Percentiles rank a stretch among this genome's conserved stretches.
These are phyloP conservation scores for Idaea straminata DNA, from an alignment of 2,888 invertebrate species.

Conservation along the genomic window DNA sequence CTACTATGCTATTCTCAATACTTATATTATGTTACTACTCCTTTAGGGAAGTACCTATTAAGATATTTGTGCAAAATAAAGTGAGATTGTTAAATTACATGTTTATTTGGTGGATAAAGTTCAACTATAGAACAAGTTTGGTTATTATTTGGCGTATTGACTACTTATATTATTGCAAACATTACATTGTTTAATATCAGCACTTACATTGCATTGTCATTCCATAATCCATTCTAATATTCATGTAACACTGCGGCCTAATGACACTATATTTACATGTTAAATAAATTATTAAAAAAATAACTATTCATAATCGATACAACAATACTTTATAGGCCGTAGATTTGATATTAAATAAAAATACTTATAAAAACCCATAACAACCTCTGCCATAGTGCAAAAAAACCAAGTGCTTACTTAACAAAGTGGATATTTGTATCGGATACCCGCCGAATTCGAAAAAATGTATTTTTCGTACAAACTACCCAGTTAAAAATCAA, in stretches of 20 bases:
- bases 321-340: conserved; percentile 28
- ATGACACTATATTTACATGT: neutral
- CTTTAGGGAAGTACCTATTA: neutral
- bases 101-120: conserved; percentile 39
- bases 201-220: conserved; percentile 29
- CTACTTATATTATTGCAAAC: conserved; percentile 32
- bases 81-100: conserved; percentile 17
- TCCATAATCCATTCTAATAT: conserved; percentile 23
- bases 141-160: conserved; percentile 33
- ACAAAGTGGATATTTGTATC: too few relatives aligned
- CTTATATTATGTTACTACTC: too few relatives aligned
- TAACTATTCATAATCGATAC: conserved; percentile 14
- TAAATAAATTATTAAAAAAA: conserved; percentile 22
- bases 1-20: too few relatives aligned
- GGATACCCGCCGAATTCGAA: too few relatives aligned
- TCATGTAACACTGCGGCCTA: neutral
- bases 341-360: conserved; percentile 13
- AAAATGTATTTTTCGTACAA: too few relatives aligned
- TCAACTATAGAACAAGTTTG: conserved; percentile 40
- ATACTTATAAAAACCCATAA: neutral
- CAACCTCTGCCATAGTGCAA: neutral
- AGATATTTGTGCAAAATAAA: neutral
- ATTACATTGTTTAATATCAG: conserved; percentile 23
- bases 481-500: too few relatives aligned
- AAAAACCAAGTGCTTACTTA: neutral